Conservation (phyloP, 2,888 invertebrate genomes). For the Agrochola macilenta region DNA sequence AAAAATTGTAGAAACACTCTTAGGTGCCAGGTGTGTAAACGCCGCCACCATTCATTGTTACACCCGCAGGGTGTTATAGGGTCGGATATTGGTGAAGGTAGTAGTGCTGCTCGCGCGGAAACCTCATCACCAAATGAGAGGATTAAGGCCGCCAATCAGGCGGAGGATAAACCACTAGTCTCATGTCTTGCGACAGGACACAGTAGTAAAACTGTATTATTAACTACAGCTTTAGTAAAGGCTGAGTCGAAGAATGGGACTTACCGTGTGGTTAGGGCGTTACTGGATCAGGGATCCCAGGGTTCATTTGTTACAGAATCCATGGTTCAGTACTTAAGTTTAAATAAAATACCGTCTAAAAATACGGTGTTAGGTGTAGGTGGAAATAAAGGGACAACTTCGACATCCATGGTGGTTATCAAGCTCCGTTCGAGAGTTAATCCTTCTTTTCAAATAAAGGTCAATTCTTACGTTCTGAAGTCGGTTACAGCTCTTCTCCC, state of each 20-base stretch:
- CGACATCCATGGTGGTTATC: no score
- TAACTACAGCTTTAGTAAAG: constrained; percentile 29
- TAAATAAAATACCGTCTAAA: not conserved
- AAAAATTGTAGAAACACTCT: no score
- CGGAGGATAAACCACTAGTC: constrained; percentile 10
- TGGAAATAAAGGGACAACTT: not conserved
- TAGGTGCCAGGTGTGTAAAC: no score
- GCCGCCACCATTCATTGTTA: no score
- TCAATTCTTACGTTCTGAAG: no score
- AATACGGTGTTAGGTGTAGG: constrained; percentile 5
- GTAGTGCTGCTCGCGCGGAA: not conserved
- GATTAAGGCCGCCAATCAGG: not conserved
- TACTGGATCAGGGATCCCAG: constrained; percentile 6
- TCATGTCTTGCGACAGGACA: constrained; percentile 17
- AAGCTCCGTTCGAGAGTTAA: no score
- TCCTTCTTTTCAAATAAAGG: not conserved
- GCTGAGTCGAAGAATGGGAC: constrained; percentile 45
- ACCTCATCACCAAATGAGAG: not conserved
- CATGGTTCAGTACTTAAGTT: not conserved
- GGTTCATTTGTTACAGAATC: constrained; percentile 1
- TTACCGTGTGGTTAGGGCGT: not conserved
- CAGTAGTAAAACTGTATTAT: constrained; percentile 22
- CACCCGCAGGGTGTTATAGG: no score
- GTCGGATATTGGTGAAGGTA: constrained; percentile 11
- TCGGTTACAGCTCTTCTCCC: no score